Conservation (phyloP, 2,113 vertebrate species). For the Bos indicus region DNA sequence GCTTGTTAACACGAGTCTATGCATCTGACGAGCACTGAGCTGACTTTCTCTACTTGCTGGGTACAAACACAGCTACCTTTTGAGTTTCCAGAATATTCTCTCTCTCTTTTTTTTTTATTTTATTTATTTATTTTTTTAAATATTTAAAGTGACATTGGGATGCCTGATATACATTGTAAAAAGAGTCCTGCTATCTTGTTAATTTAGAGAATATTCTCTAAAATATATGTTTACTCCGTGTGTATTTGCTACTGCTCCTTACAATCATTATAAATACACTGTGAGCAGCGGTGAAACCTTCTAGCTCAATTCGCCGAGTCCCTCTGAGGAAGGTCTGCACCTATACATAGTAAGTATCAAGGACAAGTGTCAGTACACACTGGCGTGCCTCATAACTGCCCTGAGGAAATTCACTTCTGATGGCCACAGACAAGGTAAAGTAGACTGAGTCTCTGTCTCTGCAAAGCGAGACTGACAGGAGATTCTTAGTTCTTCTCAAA, state of each 20-base stretch:
- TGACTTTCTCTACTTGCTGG: background rate
- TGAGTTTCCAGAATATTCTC: background rate
- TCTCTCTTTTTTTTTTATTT: too few relatives aligned
- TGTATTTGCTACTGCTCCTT: too few relatives aligned
- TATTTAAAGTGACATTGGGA: too few relatives aligned
- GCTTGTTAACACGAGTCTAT: rapidly evolving
- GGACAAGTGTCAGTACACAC: background rate
- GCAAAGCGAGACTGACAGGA: background rate
- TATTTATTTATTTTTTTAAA: too few relatives aligned
- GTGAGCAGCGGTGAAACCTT: background rate
- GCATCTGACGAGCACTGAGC: rapidly evolving
- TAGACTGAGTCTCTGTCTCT: background rate
- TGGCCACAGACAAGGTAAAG: rapidly evolving
- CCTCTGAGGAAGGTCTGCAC: background rate
- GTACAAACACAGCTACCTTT: background rate
- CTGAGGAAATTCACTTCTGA: background rate
- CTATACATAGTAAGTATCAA: background rate
- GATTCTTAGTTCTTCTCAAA: background rate
- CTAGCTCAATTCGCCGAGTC: background rate
- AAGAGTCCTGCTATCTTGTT: too few relatives aligned
- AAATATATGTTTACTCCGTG: background rate
- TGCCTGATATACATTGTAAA: too few relatives aligned
- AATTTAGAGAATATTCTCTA: background rate
- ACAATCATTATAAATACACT: background rate
- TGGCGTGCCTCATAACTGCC: background rate